Conservation (phyloP, 2,113 vertebrate species). For the Chionis minor region DNA sequence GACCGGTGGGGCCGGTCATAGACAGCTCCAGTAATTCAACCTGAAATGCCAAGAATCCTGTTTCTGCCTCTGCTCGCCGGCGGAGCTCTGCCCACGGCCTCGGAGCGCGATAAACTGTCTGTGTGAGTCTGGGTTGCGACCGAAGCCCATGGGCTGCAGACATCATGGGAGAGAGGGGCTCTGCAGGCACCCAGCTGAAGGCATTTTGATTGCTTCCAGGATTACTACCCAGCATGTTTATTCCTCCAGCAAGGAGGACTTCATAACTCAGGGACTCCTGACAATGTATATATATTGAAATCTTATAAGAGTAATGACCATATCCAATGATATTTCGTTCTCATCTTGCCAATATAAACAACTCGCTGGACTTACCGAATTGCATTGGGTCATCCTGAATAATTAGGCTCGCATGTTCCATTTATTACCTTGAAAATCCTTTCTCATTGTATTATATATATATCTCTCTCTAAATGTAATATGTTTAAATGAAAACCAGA, state of each 20-base stretch:
- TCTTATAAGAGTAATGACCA: slow-evolving; percentile 52
- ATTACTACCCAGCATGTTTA: slow-evolving; percentile 60
- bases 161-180: neutral
- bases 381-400: slow-evolving; percentile 57
- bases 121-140: neutral
- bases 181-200: neutral
- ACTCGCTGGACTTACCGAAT: neutral
- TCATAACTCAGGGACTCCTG: slow-evolving; percentile 68
- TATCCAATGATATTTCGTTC: slow-evolving; percentile 56
- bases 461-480: neutral
- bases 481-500: slow-evolving; percentile 72
- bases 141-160: neutral
- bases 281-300: slow-evolving; percentile 68
- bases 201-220: slow-evolving; percentile 68
- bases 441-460: slow-evolving; percentile 19
- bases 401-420: slow-evolving; percentile 55
- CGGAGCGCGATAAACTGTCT: neutral
- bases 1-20: neutral
- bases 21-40: slow-evolving; percentile 26
- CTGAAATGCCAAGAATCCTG: neutral
- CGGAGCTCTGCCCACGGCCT: neutral
- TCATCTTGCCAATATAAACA: slow-evolving; percentile 68
- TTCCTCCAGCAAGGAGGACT: slow-evolving; percentile 50
- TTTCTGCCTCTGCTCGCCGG: neutral
- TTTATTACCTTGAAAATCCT: slow-evolving; percentile 70